These are phyloP conservation scores for Amitus sp. DNA, from an alignment of 2,888 invertebrate genomes.

Conservation along the genomic window DNA sequence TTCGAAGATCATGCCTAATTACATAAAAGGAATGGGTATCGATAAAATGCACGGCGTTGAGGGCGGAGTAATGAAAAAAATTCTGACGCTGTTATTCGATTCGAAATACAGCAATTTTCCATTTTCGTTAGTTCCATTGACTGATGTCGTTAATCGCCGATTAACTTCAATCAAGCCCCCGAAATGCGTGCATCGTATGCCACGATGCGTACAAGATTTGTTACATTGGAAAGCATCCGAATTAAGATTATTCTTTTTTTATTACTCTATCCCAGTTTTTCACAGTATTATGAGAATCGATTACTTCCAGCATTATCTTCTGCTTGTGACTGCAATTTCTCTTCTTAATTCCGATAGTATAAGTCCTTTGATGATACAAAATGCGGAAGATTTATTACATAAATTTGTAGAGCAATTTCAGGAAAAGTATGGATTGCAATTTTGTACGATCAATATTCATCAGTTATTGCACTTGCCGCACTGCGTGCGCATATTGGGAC, in stretches of 20 bases:
- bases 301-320: slow-evolving; percentile 3
- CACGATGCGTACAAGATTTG: slow-evolving; percentile 20
- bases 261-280: slow-evolving; percentile 31
- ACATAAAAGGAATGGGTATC: slow-evolving; percentile 19
- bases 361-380: slow-evolving; percentile 1
- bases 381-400: not conserved
- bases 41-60: slow-evolving; percentile 32
- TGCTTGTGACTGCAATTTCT: slow-evolving; percentile 1
- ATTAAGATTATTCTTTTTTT: slow-evolving; percentile 30
- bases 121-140: slow-evolving; percentile 17
- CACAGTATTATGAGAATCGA: slow-evolving; percentile 14
- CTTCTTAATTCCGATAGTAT: slow-evolving; percentile 5
- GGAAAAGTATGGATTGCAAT: slow-evolving; percentile 13
- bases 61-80: slow-evolving; percentile 24
- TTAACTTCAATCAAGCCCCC: slow-evolving; percentile 27
- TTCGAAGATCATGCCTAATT: slow-evolving; percentile 31
- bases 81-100: slow-evolving; percentile 23
- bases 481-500: slow-evolving; percentile 22
- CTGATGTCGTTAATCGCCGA: slow-evolving; percentile 11
- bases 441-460: slow-evolving; percentile 16
- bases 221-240: slow-evolving; percentile 41
- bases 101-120: slow-evolving; percentile 6
- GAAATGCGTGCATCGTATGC: slow-evolving; percentile 29
- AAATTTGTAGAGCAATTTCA: slow-evolving; percentile 16
- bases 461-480: slow-evolving; percentile 27